Percentiles rank a stretch among this genome's conserved stretches.
Conservation (phyloP, 2,797 vertebrate species). For the Sebastes goodei region DNA sequence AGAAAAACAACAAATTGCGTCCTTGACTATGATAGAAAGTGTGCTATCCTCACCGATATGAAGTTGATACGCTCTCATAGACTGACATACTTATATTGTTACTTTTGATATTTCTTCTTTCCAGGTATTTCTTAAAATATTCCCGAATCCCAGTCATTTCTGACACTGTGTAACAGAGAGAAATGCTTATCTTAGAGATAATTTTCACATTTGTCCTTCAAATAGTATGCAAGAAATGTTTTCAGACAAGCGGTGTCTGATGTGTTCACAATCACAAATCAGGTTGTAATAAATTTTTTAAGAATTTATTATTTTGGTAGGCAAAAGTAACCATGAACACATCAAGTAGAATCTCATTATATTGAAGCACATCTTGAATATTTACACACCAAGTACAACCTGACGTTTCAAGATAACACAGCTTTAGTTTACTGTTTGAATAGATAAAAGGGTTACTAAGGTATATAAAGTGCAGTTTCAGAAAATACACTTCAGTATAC, state of each 20-base stretch:
- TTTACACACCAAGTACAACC: no score
- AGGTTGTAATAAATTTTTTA: no score
- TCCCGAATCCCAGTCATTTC: background rate
- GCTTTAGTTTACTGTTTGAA: no score
- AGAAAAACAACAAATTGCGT: background rate
- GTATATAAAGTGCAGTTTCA: no score
- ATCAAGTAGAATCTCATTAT: no score
- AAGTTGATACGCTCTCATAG: background rate
- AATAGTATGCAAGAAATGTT: background rate
- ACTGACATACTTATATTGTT: background rate
- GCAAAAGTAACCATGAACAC: no score
- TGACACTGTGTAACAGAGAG: background rate
- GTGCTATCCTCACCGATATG: background rate
- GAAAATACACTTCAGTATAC: no score
- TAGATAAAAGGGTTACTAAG: no score
- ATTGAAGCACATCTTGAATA: no score
- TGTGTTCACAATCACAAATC: no score
- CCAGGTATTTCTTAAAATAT: background rate
- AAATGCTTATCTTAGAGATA: background rate
- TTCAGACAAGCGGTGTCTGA: background rate
- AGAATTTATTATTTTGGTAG: no score
- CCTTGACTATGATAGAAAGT: background rate
- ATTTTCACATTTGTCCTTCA: constrained; percentile 16
- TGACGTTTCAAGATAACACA: no score
- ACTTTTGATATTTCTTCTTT: background rate